phyloP scores from a whole-genome alignment of 37 sponge, comb jelly and placozoan genomes.

The Cliona cf. orientalis region DNA sequence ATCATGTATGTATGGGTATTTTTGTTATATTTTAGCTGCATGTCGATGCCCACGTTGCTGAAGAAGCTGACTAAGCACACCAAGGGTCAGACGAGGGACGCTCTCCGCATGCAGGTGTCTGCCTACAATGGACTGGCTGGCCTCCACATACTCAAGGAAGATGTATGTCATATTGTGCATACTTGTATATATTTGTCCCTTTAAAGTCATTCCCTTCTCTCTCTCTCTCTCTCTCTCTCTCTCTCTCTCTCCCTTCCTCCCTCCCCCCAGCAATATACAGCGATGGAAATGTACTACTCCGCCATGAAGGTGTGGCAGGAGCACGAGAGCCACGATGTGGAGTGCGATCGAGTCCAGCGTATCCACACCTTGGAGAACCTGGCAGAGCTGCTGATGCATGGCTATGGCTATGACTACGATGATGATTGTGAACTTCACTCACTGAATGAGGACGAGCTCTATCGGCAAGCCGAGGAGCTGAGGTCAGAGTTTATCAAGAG shows the following conservation, averaged over 20 bases:
- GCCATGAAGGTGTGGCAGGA: conserved; percentile 76
- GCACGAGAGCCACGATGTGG: conserved; percentile 35
- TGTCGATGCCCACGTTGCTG: conserved; percentile 75
- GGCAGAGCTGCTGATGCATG: conserved; percentile 44
- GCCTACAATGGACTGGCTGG: conserved; percentile 81
- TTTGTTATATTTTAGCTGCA: too few species aligned
- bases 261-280: conserved; percentile 23
- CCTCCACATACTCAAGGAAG: conserved; percentile 40
- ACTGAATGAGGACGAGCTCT: too few species aligned
- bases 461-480: conserved; percentile 44
- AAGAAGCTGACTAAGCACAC: conserved; percentile 63
- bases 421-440: too few species aligned
- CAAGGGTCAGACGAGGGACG: conserved; percentile 64
- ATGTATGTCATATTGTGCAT: conserved; percentile 22
- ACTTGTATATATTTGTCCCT: not conserved
- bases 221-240: conserved; percentile 8
- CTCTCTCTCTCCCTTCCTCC: conserved; percentile 11
- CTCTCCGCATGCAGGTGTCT: conserved; percentile 55
- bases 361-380: conserved; percentile 89
- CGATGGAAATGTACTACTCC: conserved; percentile 49
- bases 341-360: conserved; percentile 68
- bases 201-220: not conserved
- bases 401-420: not conserved
- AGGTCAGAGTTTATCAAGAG: conserved; percentile 51
- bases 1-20: too few species aligned